Conservation (phyloP, 2,797 vertebrate species). For the Gobionotothen gibberifrons region DNA sequence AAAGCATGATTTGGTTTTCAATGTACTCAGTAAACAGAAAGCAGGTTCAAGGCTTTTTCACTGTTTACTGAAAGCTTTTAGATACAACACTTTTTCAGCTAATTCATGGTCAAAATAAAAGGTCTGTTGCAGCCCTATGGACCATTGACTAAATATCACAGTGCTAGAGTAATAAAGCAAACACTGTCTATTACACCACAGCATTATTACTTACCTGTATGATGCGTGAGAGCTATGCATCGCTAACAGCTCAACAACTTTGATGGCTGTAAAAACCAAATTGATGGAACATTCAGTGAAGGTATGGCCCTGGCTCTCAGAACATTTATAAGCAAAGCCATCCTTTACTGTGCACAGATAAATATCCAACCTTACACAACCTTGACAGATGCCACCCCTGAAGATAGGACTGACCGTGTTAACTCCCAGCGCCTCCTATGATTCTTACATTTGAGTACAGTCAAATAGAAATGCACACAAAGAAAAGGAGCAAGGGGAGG, state of each 20-base stretch:
- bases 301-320: slow-evolving; percentile 44
- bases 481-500: slow-evolving; percentile 42
- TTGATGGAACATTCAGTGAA: slow-evolving; percentile 48
- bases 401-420: slow-evolving; percentile 46
- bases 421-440: slow-evolving; percentile 15
- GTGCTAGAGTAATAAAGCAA: slow-evolving; percentile 12
- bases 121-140: not conserved
- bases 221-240: slow-evolving; percentile 50
- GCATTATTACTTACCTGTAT: slow-evolving; percentile 26
- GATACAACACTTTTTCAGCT: not conserved
- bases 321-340: slow-evolving; percentile 52
- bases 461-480: slow-evolving; percentile 42
- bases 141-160: not conserved
- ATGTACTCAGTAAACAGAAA: not conserved
- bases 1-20: not conserved
- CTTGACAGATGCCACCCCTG: slow-evolving; percentile 58
- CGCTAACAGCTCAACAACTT: slow-evolving; percentile 48
- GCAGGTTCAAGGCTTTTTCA: not conserved
- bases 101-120: slow-evolving; percentile 3
- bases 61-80: slow-evolving; percentile 1
- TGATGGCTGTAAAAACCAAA: slow-evolving; percentile 33
- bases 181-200: slow-evolving; percentile 21
- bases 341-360: slow-evolving; percentile 44
- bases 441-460: slow-evolving; percentile 39
- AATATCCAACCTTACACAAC: slow-evolving; percentile 35